Evolutionary conservation across 2,113 vertebrate species (phyloP).

Genomic region (Nibea albiflora): DNA sequence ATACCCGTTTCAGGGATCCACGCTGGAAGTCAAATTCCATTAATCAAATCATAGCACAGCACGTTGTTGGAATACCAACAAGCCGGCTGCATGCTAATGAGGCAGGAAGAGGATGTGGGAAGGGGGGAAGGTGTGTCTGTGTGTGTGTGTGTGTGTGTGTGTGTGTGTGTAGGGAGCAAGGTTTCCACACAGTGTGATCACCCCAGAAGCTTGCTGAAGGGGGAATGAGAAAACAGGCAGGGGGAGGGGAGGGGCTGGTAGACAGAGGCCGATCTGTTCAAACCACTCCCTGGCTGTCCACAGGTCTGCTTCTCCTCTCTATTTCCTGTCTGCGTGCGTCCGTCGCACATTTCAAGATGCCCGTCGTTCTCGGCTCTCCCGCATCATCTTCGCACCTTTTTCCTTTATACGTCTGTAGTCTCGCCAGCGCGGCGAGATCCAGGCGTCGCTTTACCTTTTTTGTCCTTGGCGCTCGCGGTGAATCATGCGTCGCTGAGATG

Average conservation of each 20-base stretch:
- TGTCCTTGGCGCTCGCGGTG: background rate
- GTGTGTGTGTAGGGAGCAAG: conserved; percentile 22
- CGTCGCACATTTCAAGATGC: conserved; percentile 1
- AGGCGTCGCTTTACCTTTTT: conserved; percentile 22
- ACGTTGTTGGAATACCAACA: conserved; percentile 64
- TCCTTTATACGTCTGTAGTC: background rate
- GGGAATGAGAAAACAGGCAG: conserved; percentile 30
- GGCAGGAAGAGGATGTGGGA: conserved; percentile 61
- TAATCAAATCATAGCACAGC: conserved; percentile 72
- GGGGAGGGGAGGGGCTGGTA: conserved; percentile 34
- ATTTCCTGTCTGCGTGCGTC: conserved; percentile 8
- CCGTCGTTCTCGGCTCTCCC: background rate
- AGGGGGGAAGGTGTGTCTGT: conserved; percentile 11
- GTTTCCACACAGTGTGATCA: conserved; percentile 35
- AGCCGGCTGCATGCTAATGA: conserved; percentile 73
- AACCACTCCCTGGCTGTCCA: conserved; percentile 29
- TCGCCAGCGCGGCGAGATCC: background rate
- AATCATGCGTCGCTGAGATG: background rate
- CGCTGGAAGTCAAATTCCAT: conserved; percentile 75
- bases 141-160: background rate
- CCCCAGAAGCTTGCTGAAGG: conserved; percentile 44
- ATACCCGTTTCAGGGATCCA: conserved; percentile 56
- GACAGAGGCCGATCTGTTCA: conserved; percentile 58
- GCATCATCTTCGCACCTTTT: conserved; percentile 16
- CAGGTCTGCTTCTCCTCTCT: conserved; percentile 40